These are phyloP conservation scores for Calephelis perditalis DNA, from an alignment of 2,888 invertebrate species.

Conservation along the genomic window DNA sequence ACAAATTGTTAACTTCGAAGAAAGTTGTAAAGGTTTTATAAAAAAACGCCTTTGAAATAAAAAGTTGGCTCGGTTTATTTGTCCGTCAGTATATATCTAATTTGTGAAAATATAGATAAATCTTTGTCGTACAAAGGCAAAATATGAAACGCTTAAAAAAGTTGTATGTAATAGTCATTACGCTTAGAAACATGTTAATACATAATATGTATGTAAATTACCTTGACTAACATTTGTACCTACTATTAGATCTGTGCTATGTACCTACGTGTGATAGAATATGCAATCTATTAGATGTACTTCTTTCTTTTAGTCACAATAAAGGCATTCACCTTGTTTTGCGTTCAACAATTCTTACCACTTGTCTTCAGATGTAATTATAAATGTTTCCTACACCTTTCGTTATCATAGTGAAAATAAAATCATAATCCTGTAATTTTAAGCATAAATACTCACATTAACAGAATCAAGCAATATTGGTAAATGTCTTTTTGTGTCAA, in stretches of 20 bases:
- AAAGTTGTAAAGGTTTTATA: no score
- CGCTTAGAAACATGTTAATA: conserved; percentile 70
- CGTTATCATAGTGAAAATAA: no score
- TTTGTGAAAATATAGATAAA: conserved; percentile 37
- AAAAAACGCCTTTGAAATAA: no score
- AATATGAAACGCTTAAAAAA: conserved; percentile 64
- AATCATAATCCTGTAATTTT: no score
- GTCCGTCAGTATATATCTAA: conserved; percentile 27
- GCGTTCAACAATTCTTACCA: not conserved
- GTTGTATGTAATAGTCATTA: conserved; percentile 71
- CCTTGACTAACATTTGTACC: conserved; percentile 69
- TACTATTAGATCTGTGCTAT: conserved; percentile 70
- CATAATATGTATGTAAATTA: conserved; percentile 67
- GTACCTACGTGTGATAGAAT: conserved; percentile 28
- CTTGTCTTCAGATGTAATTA: not conserved
- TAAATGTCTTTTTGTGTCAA: no score
- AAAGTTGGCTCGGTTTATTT: no score
- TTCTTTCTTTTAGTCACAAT: conserved; percentile 18
- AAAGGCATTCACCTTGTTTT: not conserved
- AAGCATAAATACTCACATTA: no score
- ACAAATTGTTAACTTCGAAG: conserved; percentile 23
- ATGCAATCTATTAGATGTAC: conserved; percentile 20
- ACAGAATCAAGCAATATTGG: no score
- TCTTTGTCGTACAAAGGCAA: conserved; percentile 46
- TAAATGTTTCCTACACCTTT: no score